Percentiles rank a stretch among this genome's conserved stretches.
These are phyloP conservation scores for Microcebus murinus DNA, from an alignment of 2,113 vertebrate genomes.

Conservation along the genomic window DNA sequence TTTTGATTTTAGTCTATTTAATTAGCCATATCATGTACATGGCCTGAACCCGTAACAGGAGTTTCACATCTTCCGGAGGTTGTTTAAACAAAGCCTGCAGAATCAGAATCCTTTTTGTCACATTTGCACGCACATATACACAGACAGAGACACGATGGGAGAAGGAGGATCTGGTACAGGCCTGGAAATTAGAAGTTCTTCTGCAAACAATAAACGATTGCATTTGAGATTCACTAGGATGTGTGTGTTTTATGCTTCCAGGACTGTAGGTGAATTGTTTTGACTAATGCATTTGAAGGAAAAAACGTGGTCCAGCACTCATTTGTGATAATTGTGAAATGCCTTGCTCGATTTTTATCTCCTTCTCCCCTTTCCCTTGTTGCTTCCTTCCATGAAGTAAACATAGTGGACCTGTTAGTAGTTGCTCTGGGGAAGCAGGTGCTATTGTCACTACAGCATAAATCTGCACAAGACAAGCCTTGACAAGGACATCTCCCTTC, in stretches of 20 bases:
- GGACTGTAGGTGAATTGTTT: neutral
- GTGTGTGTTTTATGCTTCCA: neutral
- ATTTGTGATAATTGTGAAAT: neutral
- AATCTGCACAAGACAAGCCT: no score
- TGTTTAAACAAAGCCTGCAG: neutral
- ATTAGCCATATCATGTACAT: neutral
- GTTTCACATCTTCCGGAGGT: neutral
- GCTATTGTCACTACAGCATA: neutral
- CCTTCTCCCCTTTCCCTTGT: neutral
- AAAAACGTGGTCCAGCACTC: neutral
- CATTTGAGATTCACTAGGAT: neutral
- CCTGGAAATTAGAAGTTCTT: neutral
- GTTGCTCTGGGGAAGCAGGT: neutral
- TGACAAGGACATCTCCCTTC: neutral
- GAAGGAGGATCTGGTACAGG: neutral
- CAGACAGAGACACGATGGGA: neutral
- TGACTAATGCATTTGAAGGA: neutral
- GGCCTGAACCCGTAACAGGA: neutral
- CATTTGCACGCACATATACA: neutral
- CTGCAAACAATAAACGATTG: fast-evolving
- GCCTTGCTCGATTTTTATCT: neutral
- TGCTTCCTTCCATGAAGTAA: neutral
- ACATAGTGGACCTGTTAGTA: fast-evolving
- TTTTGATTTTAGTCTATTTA: neutral
- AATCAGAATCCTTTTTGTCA: neutral